phyloP scores from a whole-genome alignment of 2,113 vertebrate species.

The Pterocles gutturalis region DNA sequence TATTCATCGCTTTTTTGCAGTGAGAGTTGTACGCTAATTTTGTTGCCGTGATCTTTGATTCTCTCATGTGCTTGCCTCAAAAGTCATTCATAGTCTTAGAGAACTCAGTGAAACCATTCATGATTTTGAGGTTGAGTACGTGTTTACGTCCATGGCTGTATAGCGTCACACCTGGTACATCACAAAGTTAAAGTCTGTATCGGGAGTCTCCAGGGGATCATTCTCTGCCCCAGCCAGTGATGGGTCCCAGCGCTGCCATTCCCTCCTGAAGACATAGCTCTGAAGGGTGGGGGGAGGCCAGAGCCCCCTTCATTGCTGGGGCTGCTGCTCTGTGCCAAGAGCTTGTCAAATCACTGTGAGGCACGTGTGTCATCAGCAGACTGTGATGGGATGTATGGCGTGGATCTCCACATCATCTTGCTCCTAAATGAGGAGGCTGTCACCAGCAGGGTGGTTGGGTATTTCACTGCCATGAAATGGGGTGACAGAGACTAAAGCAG shows the following conservation, averaged over 20 bases:
- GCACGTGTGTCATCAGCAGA: not conserved
- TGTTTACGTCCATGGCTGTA: not conserved
- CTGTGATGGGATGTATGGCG: accelerated
- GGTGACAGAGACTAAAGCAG: not conserved
- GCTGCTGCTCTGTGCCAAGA: not conserved
- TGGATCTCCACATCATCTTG: not conserved
- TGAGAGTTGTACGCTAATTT: not conserved
- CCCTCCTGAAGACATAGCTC: not conserved
- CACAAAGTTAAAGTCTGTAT: not conserved
- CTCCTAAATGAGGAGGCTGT: not conserved
- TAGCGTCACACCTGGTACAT: not conserved
- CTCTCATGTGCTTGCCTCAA: not conserved
- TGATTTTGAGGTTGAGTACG: not conserved
- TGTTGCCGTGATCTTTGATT: not conserved
- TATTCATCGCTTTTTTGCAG: not conserved
- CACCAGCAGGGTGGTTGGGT: not conserved
- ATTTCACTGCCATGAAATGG: not conserved
- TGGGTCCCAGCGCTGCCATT: not conserved
- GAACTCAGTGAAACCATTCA: not conserved
- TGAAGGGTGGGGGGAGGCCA: not conserved
- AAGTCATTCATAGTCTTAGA: not conserved
- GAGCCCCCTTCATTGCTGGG: not conserved
- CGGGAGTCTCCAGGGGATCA: not conserved
- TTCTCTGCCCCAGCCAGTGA: not conserved
- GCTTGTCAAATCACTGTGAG: not conserved